Evolutionary conservation across 1,140 invertebrate genomes (phyloP), one percentile per base, ranked within the genome.

Genomic region (Drosophila malerkotliana): DNA sequence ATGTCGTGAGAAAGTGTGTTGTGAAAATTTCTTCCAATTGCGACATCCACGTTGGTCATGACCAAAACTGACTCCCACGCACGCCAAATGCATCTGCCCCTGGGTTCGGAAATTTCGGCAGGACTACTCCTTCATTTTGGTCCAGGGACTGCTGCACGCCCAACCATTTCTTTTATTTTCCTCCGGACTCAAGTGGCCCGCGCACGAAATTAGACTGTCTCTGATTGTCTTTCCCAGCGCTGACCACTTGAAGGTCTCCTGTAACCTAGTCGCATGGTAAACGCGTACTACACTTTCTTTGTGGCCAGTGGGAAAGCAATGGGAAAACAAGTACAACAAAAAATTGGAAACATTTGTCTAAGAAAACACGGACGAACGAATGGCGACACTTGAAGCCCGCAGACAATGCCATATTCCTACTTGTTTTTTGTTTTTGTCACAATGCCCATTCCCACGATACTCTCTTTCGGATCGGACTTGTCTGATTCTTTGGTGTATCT

Each of bases 391-490:
- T 88, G 83, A 84, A 72, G 77, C 72, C 63, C 57, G 59, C 32
- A 74, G 74, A 87, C 49, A 72, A 85, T 87, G 34, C 34, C 34
- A 12, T 37, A 12, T 76, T 69, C 47, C 63, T 44, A 44, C 51
- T 48, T 69, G n/a, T 53, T 24, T 37, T 3, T 21, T 12, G n/a
- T 66, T 69, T 69, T 57, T 69, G 63, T 72, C 66, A 89, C 85
- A 90, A 84, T 85, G 74, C 60, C 63, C 84, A 89, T 89, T 89
- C 84, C 84, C 84, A 89, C 84, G 84, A 89, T 89, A 84, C 79
- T 89, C 79, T 80, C 77, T 72, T 85, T 83, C 66, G 47, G 55
- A 37, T 21, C 59, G 69, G 61, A 44, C 41, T 44, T 18, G 8
- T 58, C 18, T 7, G 44, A 10, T 18, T 47, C 7, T 49, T 60